Percentiles rank a stretch among this genome's conserved stretches.
Evolutionary conservation across 2,797 vertebrate species (phyloP).

Genomic region (Cossypha dichroa): DNA sequence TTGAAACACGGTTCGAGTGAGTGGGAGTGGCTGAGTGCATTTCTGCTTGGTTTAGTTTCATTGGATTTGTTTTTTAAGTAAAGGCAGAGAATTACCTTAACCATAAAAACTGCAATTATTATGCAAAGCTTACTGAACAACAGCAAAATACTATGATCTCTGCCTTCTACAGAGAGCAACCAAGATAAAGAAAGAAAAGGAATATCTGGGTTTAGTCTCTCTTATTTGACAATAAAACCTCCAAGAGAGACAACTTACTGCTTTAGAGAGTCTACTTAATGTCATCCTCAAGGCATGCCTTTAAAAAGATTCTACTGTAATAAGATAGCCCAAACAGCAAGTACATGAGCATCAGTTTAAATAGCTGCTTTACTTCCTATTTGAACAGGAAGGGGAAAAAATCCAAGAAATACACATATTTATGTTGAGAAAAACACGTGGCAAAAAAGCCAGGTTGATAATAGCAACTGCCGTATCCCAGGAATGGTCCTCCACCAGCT

Average conservation of each 20-base stretch:
- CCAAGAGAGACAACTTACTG: not conserved
- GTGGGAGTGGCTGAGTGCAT: rapidly evolving
- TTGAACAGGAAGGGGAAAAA: rapidly evolving
- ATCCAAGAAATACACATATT: not conserved
- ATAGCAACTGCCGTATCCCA: not conserved
- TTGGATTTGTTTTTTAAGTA: not conserved
- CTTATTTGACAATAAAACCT: not conserved
- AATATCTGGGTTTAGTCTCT: not conserved
- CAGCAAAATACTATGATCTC: not conserved
- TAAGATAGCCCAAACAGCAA: not conserved
- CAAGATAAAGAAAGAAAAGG: not conserved
- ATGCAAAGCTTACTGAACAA: not conserved
- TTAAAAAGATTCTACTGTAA: not conserved
- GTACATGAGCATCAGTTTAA: not conserved
- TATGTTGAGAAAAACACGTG: not conserved
- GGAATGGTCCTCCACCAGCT: not conserved
- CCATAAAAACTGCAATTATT: not conserved
- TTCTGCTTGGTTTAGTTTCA: not conserved
- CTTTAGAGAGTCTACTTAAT: not conserved
- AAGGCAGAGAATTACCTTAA: not conserved
- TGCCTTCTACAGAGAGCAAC: not conserved
- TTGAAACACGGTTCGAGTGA: not conserved
- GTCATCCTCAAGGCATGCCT: not conserved
- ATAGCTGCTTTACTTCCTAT: not conserved
- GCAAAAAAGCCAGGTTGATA: not conserved